Conservation (phyloP, 30 jellyfish, hydroid and myxozoan species). For the Aurelia coerulea region DNA sequence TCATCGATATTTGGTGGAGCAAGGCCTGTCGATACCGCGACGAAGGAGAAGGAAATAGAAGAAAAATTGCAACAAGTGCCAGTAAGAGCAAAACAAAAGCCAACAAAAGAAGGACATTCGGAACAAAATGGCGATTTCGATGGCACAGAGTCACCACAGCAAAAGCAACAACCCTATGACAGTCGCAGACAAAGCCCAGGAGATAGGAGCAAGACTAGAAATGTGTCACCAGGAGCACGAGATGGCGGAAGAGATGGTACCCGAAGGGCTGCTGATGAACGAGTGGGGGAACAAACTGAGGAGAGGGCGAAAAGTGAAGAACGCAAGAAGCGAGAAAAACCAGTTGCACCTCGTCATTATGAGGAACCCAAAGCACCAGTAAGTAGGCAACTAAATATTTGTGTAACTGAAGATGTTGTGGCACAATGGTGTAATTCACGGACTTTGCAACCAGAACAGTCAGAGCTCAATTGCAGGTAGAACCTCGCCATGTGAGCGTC, state of each 20-base stretch:
- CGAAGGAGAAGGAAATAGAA: constrained; percentile 86
- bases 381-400: neutral
- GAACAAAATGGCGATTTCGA: constrained; percentile 10
- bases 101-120: constrained; percentile 17
- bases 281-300: neutral
- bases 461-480: too few relatives aligned
- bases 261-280: neutral
- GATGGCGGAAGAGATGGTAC: constrained; percentile 1
- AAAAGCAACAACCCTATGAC: too few relatives aligned
- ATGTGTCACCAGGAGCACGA: neutral
- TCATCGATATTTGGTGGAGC: constrained; percentile 97
- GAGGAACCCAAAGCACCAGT: constrained; percentile 78
- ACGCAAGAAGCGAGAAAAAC: neutral
- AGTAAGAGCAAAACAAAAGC: neutral
- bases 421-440: too few relatives aligned
- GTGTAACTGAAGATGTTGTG: neutral
- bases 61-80: constrained; percentile 47
- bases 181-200: too few relatives aligned
- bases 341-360: constrained; percentile 15
- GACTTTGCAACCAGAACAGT: too few relatives aligned
- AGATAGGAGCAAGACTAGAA: neutral
- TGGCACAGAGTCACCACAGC: neutral
- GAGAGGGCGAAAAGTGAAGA: neutral
- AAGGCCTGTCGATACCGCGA: constrained; percentile 96
- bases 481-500: too few relatives aligned